Evolutionary conservation across 2,113 vertebrate species (phyloP).

Genomic region (Lamprotornis superbus): DNA sequence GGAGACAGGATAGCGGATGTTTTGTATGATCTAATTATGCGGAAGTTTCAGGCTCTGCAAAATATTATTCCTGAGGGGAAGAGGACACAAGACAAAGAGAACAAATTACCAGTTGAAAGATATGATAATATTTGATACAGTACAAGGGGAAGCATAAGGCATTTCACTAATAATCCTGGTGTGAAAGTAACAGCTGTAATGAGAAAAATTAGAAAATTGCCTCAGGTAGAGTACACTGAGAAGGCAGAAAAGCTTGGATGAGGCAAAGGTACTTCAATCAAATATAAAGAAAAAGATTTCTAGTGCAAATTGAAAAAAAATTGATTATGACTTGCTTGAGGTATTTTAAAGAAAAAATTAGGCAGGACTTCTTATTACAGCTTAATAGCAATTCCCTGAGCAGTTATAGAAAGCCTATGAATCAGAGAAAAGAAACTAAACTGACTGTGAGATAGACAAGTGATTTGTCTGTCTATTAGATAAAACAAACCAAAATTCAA

Average conservation of each 20-base stretch:
- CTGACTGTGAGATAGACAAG: not conserved
- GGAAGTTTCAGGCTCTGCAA: not conserved
- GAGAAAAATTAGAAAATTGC: not conserved
- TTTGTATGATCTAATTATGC: conserved; percentile 19
- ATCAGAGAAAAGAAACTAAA: not conserved
- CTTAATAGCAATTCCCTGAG: not conserved
- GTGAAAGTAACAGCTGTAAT: not conserved
- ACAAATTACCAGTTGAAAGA: conserved; percentile 10
- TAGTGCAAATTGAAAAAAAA: not conserved
- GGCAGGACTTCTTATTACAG: not conserved
- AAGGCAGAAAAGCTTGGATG: not conserved
- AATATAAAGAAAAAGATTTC: not conserved
- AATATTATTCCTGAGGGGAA: not conserved
- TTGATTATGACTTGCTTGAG: not conserved
- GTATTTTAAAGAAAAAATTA: not conserved
- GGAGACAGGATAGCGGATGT: not conserved
- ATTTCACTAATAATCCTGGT: not conserved
- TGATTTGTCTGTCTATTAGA: not conserved
- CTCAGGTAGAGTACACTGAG: not conserved
- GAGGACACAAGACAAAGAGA: not conserved
- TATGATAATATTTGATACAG: not conserved
- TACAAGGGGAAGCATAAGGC: not conserved
- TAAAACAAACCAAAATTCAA: not conserved
- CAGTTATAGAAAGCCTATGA: not conserved
- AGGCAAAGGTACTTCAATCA: not conserved